Evolutionary conservation across 2,797 vertebrate species (phyloP), one percentile per base, ranked within the genome.

Genomic region (Syngnathus acus): DNA sequence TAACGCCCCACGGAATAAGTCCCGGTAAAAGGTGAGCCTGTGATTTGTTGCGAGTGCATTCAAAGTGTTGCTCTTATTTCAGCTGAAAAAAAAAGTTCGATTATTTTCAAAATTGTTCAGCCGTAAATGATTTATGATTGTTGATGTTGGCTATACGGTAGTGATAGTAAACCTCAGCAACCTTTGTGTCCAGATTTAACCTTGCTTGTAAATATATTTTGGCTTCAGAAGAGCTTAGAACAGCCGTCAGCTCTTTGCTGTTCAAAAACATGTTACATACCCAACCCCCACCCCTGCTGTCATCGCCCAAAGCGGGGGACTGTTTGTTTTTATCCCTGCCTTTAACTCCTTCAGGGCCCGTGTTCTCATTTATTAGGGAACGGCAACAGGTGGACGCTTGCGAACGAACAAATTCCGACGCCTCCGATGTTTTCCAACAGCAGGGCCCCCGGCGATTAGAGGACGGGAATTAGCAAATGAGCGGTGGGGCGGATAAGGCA

Each of bases 351-450:
- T 39, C 64, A 68, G 54, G 69, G 55, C 43, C 39, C 55, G 48
- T 50, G 69, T 74, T 77, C 55, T 71, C 62, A 72, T 72, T 66
- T 17, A 63, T 74, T 63, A 65, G 65, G 73, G 50, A 75, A 65
- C 4, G 66, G 70, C 65, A 78, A 82, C 83, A 87, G 87, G 82
- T 87, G 86, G 79, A 80, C 71, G 80, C 83, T 77, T 74, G 53
- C 10, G 68, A 65, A 67, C 65, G 68, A 67, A 67, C 67, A 65
- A 65, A 78, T 76, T 65, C 17, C 16, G 38, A 60, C 17, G 37
- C 38, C 39, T 40, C 19, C 58, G 5, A 42, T 19, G 19, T 40
- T 54, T 54, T 23, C 9, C 53, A 54, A 54, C 79, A 64, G 9
- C 55, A 50, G 79, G 67, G 65, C 3, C 42, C 70, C 64, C 70